phyloP scores from a whole-genome alignment of 2,113 vertebrate genomes.

The Cottus gobio region DNA sequence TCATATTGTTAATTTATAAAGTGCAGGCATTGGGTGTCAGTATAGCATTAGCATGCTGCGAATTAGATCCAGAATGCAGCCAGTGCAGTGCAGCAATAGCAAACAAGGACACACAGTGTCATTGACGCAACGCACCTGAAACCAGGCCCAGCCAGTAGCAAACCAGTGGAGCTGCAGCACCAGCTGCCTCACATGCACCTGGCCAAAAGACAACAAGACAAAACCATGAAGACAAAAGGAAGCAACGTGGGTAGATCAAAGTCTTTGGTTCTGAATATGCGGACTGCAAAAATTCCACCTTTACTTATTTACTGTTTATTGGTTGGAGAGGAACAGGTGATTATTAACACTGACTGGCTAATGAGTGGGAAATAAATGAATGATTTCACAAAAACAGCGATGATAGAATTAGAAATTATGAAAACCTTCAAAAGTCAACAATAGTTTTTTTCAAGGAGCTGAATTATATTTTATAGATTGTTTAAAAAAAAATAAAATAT shows the following conservation, averaged over 20 bases:
- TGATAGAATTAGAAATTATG: background rate
- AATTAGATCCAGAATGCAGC: slow-evolving; percentile 43
- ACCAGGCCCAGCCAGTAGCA: slow-evolving; percentile 27
- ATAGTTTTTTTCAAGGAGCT: background rate
- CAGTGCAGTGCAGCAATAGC: slow-evolving; percentile 44
- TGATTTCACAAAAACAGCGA: background rate
- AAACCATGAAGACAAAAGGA: background rate
- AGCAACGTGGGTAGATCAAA: background rate
- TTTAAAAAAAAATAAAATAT: too few species aligned
- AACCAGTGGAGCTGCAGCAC: slow-evolving; percentile 9
- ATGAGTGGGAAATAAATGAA: background rate
- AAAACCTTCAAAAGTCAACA: background rate
- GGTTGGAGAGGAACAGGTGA: background rate
- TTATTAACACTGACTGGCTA: too few species aligned
- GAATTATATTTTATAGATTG: background rate
- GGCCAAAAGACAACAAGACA: background rate
- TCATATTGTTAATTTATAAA: slow-evolving; percentile 13
- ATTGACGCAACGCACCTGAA: slow-evolving; percentile 51
- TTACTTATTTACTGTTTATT: background rate
- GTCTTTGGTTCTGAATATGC: background rate
- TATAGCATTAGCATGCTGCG: slow-evolving; percentile 50
- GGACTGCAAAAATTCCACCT: background rate
- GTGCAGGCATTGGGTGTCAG: slow-evolving; percentile 6
- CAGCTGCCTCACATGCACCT: slow-evolving; percentile 19
- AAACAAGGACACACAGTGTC: slow-evolving; percentile 54